A percentile compares a stretch with the other conserved stretches of the same genome.
Evolutionary conservation across 2,888 invertebrate genomes (phyloP).

Genomic region (Rhyacophila evoluta): DNA sequence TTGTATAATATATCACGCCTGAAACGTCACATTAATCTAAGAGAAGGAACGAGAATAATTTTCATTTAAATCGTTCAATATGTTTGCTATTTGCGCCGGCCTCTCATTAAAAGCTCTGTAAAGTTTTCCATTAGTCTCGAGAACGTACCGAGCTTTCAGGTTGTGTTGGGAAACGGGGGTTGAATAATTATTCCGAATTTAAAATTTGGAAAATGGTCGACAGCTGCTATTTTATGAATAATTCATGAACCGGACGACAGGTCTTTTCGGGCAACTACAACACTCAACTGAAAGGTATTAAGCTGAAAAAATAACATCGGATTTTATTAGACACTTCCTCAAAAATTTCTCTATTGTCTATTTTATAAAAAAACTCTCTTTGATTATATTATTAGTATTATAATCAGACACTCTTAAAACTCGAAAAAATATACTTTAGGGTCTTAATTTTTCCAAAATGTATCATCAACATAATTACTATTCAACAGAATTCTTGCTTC

Average conservation of each 20-base stretch:
- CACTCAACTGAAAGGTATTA: slow-evolving; percentile 5
- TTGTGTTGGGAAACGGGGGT: slow-evolving; percentile 11
- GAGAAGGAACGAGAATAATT: background rate
- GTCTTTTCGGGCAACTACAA: slow-evolving; percentile 20
- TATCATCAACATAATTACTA: too few species aligned
- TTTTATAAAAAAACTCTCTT: too few species aligned
- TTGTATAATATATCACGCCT: background rate
- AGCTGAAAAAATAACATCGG: background rate
- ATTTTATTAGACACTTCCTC: too few species aligned
- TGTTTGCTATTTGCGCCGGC: background rate
- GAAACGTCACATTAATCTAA: background rate
- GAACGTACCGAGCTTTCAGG: slow-evolving; percentile 31
- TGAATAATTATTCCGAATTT: slow-evolving; percentile 50
- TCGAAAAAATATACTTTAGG: too few species aligned
- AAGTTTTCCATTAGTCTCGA: slow-evolving; percentile 12
- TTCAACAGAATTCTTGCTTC: too few species aligned
- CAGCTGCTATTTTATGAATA: slow-evolving; percentile 49
- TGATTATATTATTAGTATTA: too few species aligned
- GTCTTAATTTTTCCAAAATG: too few species aligned
- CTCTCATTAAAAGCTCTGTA: slow-evolving; percentile 1
- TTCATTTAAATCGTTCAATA: background rate
- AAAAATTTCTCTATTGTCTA: too few species aligned
- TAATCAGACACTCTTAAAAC: too few species aligned
- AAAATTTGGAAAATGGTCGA: slow-evolving; percentile 47
- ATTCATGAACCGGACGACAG: slow-evolving; percentile 46